Conservation (phyloP, 2,888 invertebrate species). For the Noctuana brunneofusca region DNA sequence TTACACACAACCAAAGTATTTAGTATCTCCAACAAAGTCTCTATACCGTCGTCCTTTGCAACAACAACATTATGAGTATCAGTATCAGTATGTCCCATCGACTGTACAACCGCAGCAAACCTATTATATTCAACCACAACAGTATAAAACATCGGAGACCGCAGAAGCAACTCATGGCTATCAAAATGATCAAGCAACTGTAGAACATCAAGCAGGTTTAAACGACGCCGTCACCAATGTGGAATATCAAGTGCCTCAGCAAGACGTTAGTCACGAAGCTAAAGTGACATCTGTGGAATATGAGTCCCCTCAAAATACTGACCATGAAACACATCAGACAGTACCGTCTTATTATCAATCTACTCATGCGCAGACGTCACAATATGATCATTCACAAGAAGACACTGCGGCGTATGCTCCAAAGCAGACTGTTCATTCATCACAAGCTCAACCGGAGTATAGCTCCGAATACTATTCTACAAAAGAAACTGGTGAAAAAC, state of each 20-base stretch:
- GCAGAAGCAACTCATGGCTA: constrained; percentile 42
- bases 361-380: constrained; percentile 42
- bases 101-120: constrained; percentile 51
- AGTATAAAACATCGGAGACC: constrained; percentile 53
- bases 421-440: constrained; percentile 11
- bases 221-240: constrained; percentile 42
- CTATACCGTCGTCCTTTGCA: constrained; percentile 55
- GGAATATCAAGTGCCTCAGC: constrained; percentile 53
- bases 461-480: constrained; percentile 51
- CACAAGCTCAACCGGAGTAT: constrained; percentile 36
- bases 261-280: constrained; percentile 47
- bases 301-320: constrained; percentile 42
- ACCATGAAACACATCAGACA: constrained; percentile 33
- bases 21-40: constrained; percentile 56
- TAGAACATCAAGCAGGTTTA: constrained; percentile 39
- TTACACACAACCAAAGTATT: constrained; percentile 58
- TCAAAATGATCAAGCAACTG: constrained; percentile 45
- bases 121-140: constrained; percentile 62
- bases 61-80: constrained; percentile 64
- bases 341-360: constrained; percentile 27
- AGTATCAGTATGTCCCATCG: constrained; percentile 63
- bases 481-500: constrained; percentile 51
- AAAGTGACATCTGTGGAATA: constrained; percentile 44
- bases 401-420: constrained; percentile 35
- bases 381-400: constrained; percentile 43